Percentiles rank a stretch among this genome's conserved stretches.
These are phyloP conservation scores for Scortum barcoo DNA, from an alignment of 2,113 vertebrate species.

Conservation along the genomic window DNA sequence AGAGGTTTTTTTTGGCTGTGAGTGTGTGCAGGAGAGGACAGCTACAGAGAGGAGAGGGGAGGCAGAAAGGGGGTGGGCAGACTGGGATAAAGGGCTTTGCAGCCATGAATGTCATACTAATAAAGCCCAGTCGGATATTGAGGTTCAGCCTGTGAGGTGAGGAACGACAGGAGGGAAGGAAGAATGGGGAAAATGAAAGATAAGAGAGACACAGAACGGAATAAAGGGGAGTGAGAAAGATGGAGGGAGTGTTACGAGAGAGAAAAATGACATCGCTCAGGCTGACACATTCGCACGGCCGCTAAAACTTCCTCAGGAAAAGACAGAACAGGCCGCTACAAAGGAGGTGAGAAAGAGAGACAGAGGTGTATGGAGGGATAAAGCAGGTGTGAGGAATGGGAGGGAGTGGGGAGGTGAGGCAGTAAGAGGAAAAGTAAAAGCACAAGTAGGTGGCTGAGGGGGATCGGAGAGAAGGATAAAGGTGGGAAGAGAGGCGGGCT, in stretches of 20 bases:
- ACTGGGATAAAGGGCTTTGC: conserved; percentile 72
- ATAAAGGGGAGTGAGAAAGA: conserved; percentile 32
- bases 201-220: conserved; percentile 39
- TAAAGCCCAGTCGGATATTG: conserved; percentile 73
- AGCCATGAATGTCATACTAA: conserved; percentile 78
- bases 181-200: conserved; percentile 46
- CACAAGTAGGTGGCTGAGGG: conserved; percentile 13
- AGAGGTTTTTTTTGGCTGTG: conserved; percentile 25
- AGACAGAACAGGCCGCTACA: conserved; percentile 34
- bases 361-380: conserved; percentile 21
- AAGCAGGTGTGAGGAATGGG: conserved; percentile 32
- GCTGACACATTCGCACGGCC: conserved; percentile 49
- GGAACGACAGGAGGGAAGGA: conserved; percentile 39
- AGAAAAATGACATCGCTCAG: conserved; percentile 51
- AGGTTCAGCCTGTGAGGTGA: conserved; percentile 57
- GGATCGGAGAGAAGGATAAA: conserved; percentile 30
- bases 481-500: conserved; percentile 18
- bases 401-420: conserved; percentile 13
- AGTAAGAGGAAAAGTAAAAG: conserved; percentile 4
- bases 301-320: conserved; percentile 49
- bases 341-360: conserved; percentile 39
- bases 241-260: conserved; percentile 14
- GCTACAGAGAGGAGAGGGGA: conserved; percentile 32
- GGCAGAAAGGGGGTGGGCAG: conserved; percentile 28
- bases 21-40: conserved; percentile 30